phyloP scores from a whole-genome alignment of 2,888 invertebrate species.

The Athalia rosae region DNA sequence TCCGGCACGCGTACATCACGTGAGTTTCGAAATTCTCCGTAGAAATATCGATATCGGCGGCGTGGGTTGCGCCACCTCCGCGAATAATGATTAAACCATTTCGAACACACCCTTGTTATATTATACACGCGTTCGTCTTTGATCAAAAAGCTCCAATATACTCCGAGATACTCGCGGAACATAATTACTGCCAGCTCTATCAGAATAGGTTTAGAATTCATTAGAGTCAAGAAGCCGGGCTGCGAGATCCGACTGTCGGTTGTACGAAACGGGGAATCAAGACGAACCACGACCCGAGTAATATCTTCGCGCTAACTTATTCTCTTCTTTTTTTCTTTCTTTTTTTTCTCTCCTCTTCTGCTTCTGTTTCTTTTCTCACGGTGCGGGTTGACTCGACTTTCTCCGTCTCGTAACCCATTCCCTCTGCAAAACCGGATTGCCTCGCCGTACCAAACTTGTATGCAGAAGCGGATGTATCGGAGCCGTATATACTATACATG shows the following conservation, averaged over 20 bases:
- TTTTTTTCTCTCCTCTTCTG: no score
- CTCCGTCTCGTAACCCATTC: conserved; percentile 2
- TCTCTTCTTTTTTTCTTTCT: background rate
- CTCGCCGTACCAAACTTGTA: background rate
- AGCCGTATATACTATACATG: no score
- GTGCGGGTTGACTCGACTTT: background rate
- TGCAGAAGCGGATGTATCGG: background rate
- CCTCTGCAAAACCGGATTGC: background rate
- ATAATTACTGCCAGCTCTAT: conserved; percentile 23
- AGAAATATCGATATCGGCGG: background rate
- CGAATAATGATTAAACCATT: background rate
- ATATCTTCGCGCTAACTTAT: background rate
- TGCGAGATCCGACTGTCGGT: background rate
- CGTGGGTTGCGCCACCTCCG: background rate
- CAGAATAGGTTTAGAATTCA: background rate
- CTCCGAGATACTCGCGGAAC: background rate
- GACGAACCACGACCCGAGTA: background rate
- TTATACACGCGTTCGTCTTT: conserved; percentile 5
- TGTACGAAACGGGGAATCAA: conserved; percentile 12
- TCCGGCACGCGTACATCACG: background rate
- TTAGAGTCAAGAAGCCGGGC: conserved; percentile 3
- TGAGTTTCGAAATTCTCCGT: background rate
- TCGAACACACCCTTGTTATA: background rate
- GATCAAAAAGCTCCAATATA: background rate
- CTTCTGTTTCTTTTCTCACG: no score